A percentile compares a stretch with the other conserved stretches of the same genome.
Conservation (phyloP, 2,797 vertebrate species). For the Neostethus bicornis region DNA sequence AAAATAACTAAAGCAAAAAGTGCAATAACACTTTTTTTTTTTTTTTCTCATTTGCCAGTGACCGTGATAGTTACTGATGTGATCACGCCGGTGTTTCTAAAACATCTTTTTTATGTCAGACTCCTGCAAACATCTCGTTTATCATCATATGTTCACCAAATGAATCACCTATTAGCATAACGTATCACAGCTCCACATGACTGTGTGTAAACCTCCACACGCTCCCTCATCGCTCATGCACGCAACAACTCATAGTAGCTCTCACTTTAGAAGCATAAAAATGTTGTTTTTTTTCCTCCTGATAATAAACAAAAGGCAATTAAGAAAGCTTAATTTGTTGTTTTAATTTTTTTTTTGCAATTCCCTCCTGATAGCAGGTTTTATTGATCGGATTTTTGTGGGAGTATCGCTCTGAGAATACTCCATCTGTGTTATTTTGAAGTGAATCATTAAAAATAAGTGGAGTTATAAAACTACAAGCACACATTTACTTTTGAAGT, state of each 20-base stretch:
- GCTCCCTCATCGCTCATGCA: conserved; percentile 22
- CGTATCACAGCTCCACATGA: conserved; percentile 20
- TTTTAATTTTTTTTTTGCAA: background rate
- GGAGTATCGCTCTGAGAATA: no score
- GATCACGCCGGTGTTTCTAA: background rate
- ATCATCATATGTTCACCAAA: conserved; percentile 27
- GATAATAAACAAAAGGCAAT: background rate
- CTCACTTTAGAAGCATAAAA: background rate
- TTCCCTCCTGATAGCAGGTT: no score
- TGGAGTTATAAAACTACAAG: no score
- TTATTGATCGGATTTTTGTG: background rate
- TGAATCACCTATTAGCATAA: conserved; percentile 4
- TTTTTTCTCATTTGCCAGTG: background rate
- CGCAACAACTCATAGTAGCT: conserved; percentile 20
- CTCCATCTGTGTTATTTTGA: no score
- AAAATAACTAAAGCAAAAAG: no score
- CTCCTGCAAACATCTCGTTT: background rate
- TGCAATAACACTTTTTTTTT: no score
- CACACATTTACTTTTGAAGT: no score
- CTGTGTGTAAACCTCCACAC: conserved; percentile 19
- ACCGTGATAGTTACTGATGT: background rate
- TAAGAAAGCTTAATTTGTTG: background rate
- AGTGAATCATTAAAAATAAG: no score
- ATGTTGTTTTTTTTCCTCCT: background rate
- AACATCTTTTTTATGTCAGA: background rate